These are phyloP conservation scores for Amblyopsis rosae DNA, from an alignment of 2,113 vertebrate genomes.

Conservation along the genomic window DNA sequence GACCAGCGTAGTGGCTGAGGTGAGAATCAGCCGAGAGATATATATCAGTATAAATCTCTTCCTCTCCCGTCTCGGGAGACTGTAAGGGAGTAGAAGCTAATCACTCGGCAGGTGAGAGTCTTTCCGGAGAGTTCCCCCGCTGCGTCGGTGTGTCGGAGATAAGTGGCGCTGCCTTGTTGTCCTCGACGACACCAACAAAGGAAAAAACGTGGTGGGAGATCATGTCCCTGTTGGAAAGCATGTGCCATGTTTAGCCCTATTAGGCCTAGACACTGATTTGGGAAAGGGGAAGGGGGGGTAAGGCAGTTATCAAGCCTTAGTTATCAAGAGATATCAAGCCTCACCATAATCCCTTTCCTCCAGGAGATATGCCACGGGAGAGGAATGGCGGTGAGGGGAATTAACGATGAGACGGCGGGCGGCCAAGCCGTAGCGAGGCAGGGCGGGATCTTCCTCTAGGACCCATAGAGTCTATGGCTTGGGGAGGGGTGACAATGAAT, in stretches of 20 bases:
- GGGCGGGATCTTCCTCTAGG: slow-evolving; percentile 34
- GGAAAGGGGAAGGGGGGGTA: not conserved
- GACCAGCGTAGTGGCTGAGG: slow-evolving; percentile 23
- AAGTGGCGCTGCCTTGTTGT: slow-evolving; percentile 73
- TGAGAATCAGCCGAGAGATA: slow-evolving; percentile 41
- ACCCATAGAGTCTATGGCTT: slow-evolving; percentile 18
- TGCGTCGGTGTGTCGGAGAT: slow-evolving; percentile 72
- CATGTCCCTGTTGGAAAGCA: slow-evolving; percentile 62
- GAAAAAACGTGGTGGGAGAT: slow-evolving; percentile 76
- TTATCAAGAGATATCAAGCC: slow-evolving; percentile 50
- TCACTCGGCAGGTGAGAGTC: slow-evolving; percentile 70
- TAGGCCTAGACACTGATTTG: slow-evolving; percentile 59
- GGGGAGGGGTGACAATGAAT: slow-evolving; percentile 58
- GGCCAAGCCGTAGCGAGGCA: slow-evolving; percentile 50
- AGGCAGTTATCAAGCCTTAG: slow-evolving; percentile 57
- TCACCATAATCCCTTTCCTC: slow-evolving; percentile 59
- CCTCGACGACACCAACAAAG: slow-evolving; percentile 77
- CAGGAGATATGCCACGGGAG: not conserved
- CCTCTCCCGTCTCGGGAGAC: slow-evolving; percentile 39
- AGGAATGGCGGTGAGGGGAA: slow-evolving; percentile 15
- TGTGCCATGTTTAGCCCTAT: slow-evolving; percentile 62
- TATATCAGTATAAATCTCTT: slow-evolving; percentile 46
- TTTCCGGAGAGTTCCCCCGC: slow-evolving; percentile 71
- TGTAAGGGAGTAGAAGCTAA: slow-evolving; percentile 68
- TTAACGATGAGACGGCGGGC: slow-evolving; percentile 42